Percentiles rank a stretch among this genome's conserved stretches.
Evolutionary conservation across 2,797 vertebrate genomes (phyloP).

Genomic region (Coendou prehensilis): DNA sequence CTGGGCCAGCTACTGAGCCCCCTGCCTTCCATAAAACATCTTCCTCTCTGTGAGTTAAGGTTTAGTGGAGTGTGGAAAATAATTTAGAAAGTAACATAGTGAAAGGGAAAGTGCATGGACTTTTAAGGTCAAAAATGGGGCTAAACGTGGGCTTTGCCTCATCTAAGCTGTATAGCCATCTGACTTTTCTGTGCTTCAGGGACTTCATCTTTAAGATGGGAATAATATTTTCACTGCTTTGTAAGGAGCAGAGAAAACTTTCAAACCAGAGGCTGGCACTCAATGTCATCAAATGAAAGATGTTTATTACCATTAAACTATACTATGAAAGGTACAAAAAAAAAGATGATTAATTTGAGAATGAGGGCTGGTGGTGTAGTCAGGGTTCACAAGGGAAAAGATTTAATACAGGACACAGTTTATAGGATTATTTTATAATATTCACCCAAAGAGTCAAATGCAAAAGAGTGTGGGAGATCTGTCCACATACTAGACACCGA

Average conservation of each 20-base stretch:
- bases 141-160: background rate
- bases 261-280: background rate
- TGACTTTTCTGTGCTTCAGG: background rate
- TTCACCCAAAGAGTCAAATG: background rate
- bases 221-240: constrained; percentile 9
- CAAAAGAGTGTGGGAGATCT: background rate
- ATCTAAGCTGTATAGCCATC: background rate
- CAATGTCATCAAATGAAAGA: background rate
- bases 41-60: background rate
- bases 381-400: background rate
- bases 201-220: constrained; percentile 17
- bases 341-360: background rate
- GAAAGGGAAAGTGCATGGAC: background rate
- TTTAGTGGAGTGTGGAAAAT: background rate
- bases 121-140: background rate
- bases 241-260: constrained; percentile 4
- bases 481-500: background rate
- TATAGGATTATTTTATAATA: background rate
- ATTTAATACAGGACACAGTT: background rate
- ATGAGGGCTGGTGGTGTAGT: background rate
- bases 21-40: background rate
- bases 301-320: background rate
- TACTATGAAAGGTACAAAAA: background rate
- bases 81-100: background rate
- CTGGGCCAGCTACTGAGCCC: background rate